Evolutionary conservation across 2,113 vertebrate genomes (phyloP).

Genomic region (Pycnonotus jocosus): DNA sequence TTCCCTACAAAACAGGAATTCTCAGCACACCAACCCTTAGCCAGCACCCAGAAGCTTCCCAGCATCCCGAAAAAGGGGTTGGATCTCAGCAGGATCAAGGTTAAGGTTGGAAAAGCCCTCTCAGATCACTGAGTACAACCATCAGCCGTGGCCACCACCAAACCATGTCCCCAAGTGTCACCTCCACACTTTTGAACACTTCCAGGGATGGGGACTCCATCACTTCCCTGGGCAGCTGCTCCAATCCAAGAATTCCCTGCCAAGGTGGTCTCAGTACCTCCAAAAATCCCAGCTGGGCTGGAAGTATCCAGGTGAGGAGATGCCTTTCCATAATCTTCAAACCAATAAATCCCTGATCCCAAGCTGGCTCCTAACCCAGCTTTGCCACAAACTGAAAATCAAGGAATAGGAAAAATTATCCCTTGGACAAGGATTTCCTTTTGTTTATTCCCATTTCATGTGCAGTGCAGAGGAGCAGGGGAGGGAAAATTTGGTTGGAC

Average conservation of each 20-base stretch:
- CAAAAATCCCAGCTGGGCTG: not conserved
- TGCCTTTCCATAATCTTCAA: not conserved
- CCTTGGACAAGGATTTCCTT: not conserved
- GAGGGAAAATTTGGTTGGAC: not conserved
- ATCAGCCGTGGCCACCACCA: not conserved
- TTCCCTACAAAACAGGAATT: not conserved
- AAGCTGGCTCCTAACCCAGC: not conserved
- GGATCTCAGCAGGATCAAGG: not conserved
- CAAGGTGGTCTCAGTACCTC: not conserved
- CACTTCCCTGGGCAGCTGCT: not conserved
- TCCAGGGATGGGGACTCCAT: not conserved
- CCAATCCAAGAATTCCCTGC: not conserved
- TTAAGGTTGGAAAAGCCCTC: not conserved
- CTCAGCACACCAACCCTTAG: not conserved
- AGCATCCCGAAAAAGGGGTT: not conserved
- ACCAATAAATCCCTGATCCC: not conserved
- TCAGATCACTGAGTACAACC: not conserved
- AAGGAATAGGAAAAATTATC: not conserved
- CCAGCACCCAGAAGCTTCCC: not conserved
- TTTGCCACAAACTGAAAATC: not conserved
- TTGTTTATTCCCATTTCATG: accelerated
- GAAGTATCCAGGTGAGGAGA: not conserved
- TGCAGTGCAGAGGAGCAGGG: not conserved
- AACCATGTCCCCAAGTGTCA: not conserved
- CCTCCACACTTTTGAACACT: accelerated